phyloP scores from a whole-genome alignment of 1,140 invertebrate genomes.

The Tribolium madens region DNA sequence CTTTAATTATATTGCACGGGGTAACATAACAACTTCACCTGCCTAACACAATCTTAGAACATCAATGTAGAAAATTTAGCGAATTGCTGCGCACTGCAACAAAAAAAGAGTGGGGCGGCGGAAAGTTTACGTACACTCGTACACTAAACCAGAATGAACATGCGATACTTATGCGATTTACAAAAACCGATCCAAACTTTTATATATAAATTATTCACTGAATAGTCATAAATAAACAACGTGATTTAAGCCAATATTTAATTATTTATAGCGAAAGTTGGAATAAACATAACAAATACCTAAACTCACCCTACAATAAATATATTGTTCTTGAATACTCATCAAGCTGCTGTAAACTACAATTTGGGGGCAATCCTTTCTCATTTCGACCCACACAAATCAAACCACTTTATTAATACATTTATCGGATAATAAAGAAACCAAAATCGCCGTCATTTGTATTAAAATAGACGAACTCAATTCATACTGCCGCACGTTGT shows the following conservation, averaged over 20 bases:
- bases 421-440: not conserved
- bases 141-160: no score
- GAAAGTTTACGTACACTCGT: slow-evolving; percentile 20
- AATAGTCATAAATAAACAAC: not conserved
- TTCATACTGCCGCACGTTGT: slow-evolving; percentile 33
- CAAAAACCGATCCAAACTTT: slow-evolving; percentile 11
- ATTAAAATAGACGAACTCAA: slow-evolving; percentile 36
- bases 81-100: slow-evolving; percentile 37
- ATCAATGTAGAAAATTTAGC: slow-evolving; percentile 29
- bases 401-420: not conserved
- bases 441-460: slow-evolving; percentile 25
- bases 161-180: no score
- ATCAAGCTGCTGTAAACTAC: slow-evolving; percentile 15
- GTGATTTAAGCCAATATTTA: not conserved
- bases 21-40: slow-evolving; percentile 23
- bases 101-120: slow-evolving; percentile 37
- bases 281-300: no score
- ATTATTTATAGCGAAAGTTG: slow-evolving; percentile 14
- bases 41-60: slow-evolving; percentile 29
- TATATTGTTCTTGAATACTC: slow-evolving; percentile 20
- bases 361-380: slow-evolving; percentile 2
- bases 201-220: slow-evolving; percentile 2
- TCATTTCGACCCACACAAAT: slow-evolving; percentile 1
- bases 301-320: slow-evolving; percentile 29
- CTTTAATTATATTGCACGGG: slow-evolving; percentile 31